A percentile compares a stretch with the other conserved stretches of the same genome.
phyloP scores from a whole-genome alignment of 2,113 vertebrate species.

The Sinocyclocheilus maitianheensis region DNA sequence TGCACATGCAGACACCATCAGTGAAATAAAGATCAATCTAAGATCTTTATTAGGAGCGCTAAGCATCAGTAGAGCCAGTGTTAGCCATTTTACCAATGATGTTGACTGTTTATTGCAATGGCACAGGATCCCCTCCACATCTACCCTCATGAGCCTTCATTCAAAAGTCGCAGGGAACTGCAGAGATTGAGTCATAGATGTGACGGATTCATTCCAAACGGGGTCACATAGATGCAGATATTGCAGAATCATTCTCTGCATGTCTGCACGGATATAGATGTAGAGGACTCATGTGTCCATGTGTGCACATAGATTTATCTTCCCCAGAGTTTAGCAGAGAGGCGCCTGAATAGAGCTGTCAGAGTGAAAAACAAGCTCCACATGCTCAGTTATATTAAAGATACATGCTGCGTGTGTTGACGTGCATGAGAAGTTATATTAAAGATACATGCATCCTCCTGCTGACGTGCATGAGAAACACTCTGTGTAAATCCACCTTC shows the following conservation, averaged over 20 bases:
- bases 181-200: conserved; percentile 40
- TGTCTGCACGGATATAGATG: conserved; percentile 36
- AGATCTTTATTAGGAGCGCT: conserved; percentile 17
- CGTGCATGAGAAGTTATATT: conserved; percentile 29
- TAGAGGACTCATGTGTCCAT: conserved; percentile 28
- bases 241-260: neutral
- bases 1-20: neutral
- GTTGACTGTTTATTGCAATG: conserved; percentile 50
- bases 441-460: conserved; percentile 36
- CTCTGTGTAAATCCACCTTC: conserved; percentile 30
- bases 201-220: neutral
- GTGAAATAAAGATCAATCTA: conserved; percentile 21
- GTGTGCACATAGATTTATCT: conserved; percentile 12
- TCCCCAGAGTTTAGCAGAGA: neutral
- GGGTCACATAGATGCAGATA: neutral
- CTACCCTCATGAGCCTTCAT: conserved; percentile 41
- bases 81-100: conserved; percentile 60
- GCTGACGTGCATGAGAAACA: conserved; percentile 25
- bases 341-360: conserved; percentile 42
- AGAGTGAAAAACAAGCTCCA: conserved; percentile 42
- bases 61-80: conserved; percentile 50
- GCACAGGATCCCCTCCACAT: conserved; percentile 16
- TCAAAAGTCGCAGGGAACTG: conserved; percentile 28
- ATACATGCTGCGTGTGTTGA: conserved; percentile 27
- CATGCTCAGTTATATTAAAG: conserved; percentile 39